Conservation (phyloP, 2,113 vertebrate genomes). For the Myiopsitta monachus region DNA sequence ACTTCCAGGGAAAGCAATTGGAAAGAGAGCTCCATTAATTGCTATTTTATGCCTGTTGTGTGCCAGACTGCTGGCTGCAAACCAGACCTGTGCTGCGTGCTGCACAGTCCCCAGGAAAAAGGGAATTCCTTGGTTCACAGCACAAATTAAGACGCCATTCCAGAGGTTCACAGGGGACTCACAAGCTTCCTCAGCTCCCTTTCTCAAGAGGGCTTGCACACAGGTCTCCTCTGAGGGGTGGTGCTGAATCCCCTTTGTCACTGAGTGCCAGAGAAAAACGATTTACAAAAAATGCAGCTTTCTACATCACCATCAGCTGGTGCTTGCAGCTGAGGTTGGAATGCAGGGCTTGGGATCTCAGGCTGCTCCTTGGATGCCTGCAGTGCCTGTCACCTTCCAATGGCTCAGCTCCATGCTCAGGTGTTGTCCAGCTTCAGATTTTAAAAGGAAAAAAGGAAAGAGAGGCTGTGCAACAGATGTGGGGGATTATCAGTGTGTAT, state of each 20-base stretch:
- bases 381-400: background rate
- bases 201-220: background rate
- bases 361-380: background rate
- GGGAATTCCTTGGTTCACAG: background rate
- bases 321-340: background rate
- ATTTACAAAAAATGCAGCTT: background rate
- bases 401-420: background rate
- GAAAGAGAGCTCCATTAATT: background rate
- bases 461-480: slow-evolving; percentile 49
- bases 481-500: slow-evolving; percentile 37
- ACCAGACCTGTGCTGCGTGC: background rate
- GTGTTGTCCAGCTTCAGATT: background rate
- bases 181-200: background rate
- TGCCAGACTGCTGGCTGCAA: background rate
- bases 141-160: background rate
- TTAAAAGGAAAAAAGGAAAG: background rate
- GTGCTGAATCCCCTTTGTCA: background rate
- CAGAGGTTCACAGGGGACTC: background rate
- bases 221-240: background rate
- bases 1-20: background rate
- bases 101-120: background rate
- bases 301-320: background rate
- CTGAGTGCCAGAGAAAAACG: background rate
- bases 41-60: background rate
- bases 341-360: background rate